Base-by-base conservation (phyloP, 2,888 invertebrate species). In the Antheraea assamensis region DNA sequence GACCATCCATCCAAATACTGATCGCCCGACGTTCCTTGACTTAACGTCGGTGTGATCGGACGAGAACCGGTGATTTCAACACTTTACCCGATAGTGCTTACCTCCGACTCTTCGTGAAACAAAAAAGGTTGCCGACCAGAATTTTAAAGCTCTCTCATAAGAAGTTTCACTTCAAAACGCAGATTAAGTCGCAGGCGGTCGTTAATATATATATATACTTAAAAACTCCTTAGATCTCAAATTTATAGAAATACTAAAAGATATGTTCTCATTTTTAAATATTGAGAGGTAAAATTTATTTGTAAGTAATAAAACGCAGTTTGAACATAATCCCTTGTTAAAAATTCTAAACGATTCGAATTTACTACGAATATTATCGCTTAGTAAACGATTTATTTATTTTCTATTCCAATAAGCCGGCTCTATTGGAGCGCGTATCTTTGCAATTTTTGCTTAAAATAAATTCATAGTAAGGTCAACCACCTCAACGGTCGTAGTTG, bases 11-110 rank as follows among this genome's bases (percentile, higher is more conserved):
- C n/a, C 35, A 35, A 35, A 10, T 35, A 35, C 35, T 35, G 35
- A 35, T 35, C n/a, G n/a, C 91, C 92, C 91, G 89, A 92, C 87
- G 90, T 90, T 92, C 91, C 90, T 91, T 92, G 90, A 92, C 90
- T 91, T 92, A 90, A 92, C 91, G 91, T 91, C 92, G 90, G 92
- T 92, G 92, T 92, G 92, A 92, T 92, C 92, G 91, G 91, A 92
- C 91, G 91, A 92, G 91, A 92, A 90, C 90, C 90, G 90, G 91
- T 91, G 91, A 89, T 80, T 90, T 91, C 90, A 92, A 89, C 89
- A 35, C 35, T 2, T 10, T 35, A 35, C 5, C 35, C 35, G 35
- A 35, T 10, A 35, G 35, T 35, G 3, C 10, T 35, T 35, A 5
- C 35, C 2, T 35, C 35, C 35, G 7, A 35, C 35, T 35, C 10